A percentile compares a stretch with the other conserved stretches of the same genome.
Conservation (phyloP, 2,797 vertebrate genomes). For the Enoplosus armatus region DNA sequence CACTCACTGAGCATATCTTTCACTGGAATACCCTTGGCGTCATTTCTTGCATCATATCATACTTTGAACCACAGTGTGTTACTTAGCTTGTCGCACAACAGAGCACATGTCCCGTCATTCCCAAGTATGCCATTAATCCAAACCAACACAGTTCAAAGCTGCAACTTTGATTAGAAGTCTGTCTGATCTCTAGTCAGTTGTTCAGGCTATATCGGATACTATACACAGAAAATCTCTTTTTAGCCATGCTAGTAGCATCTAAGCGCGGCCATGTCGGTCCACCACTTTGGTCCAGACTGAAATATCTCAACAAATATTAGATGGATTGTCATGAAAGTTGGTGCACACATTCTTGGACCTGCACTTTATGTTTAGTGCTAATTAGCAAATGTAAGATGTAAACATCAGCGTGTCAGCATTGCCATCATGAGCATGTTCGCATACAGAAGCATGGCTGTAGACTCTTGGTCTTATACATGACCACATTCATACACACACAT, state of each 20-base stretch:
- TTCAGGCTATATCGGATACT: neutral
- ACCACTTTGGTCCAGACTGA: neutral
- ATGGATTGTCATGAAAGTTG: neutral
- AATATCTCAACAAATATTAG: neutral
- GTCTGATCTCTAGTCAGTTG: neutral
- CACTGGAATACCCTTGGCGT: neutral
- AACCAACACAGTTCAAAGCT: neutral
- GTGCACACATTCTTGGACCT: neutral
- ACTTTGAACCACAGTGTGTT: conserved; percentile 12
- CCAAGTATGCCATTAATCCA: conserved; percentile 8
- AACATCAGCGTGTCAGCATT: too few relatives aligned
- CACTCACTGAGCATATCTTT: neutral
- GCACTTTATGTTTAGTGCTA: too few relatives aligned
- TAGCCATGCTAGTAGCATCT: neutral
- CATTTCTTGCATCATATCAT: conserved; percentile 15
- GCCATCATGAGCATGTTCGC: too few relatives aligned
- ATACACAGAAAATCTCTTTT: neutral
- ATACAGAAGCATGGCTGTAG: neutral
- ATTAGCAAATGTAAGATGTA: too few relatives aligned
- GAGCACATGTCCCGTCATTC: neutral
- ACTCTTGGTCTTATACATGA: neutral
- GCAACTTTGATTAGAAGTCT: conserved; percentile 2
- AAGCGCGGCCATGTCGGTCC: too few relatives aligned
- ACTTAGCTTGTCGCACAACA: conserved; percentile 25
- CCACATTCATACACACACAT: neutral